Percentiles rank a stretch among this genome's conserved stretches.
These are phyloP conservation scores for Trichogramma evanescens DNA, from an alignment of 2,888 invertebrate species.

Conservation along the genomic window DNA sequence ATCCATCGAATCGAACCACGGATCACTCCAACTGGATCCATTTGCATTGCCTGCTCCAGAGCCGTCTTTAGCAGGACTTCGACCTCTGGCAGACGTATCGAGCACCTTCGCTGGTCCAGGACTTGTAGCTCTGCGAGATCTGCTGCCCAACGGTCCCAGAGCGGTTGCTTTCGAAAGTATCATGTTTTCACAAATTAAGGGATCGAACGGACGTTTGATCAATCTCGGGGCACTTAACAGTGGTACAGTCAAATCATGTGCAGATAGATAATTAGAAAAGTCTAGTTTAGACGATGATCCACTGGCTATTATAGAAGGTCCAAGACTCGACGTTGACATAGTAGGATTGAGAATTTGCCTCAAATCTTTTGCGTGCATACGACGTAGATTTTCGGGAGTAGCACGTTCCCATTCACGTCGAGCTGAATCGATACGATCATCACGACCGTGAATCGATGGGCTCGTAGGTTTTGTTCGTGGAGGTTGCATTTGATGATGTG, in stretches of 20 bases:
- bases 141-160: slow-evolving; percentile 31
- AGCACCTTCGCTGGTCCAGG: slow-evolving; percentile 11
- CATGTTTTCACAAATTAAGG: slow-evolving; percentile 44
- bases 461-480: slow-evolving; percentile 6
- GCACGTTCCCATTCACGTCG: slow-evolving; percentile 44
- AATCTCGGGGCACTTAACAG: slow-evolving; percentile 40
- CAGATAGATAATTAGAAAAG: slow-evolving; percentile 36
- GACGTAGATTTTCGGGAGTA: slow-evolving; percentile 37
- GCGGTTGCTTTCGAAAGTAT: slow-evolving; percentile 42
- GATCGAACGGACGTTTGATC: slow-evolving; percentile 42
- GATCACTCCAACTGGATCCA: slow-evolving; percentile 29
- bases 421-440: slow-evolving; percentile 39
- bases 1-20: slow-evolving; percentile 46
- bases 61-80: slow-evolving; percentile 19
- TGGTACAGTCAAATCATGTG: slow-evolving; percentile 38
- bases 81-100: background rate
- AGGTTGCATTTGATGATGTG: background rate
- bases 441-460: slow-evolving; percentile 8
- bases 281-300: slow-evolving; percentile 19
- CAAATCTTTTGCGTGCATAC: slow-evolving; percentile 39
- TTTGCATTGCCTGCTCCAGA: background rate
- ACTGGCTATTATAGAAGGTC: slow-evolving; percentile 19
- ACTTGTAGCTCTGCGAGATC: slow-evolving; percentile 28
- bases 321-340: slow-evolving; percentile 20
- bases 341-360: slow-evolving; percentile 35